phyloP scores from a whole-genome alignment of 2,888 invertebrate genomes.

The Asteroscopus sphinx region DNA sequence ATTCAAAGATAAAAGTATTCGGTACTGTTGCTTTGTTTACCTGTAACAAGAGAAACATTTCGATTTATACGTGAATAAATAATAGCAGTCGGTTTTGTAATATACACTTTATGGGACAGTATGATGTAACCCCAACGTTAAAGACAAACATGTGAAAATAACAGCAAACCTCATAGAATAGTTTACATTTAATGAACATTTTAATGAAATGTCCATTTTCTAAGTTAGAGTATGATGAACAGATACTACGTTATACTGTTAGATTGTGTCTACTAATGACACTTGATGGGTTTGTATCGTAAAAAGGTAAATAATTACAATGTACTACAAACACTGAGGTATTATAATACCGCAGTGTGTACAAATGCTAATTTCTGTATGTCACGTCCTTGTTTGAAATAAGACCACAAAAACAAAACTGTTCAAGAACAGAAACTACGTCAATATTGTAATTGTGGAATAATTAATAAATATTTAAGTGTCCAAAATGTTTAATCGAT shows the following conservation, averaged over 20 bases:
- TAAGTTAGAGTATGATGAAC: slow-evolving; percentile 1
- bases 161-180: slow-evolving; percentile 2
- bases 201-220: slow-evolving; percentile 16
- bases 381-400: too few relatives aligned
- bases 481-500: not conserved
- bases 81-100: slow-evolving; percentile 37
- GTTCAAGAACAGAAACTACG: slow-evolving; percentile 13
- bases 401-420: too few relatives aligned
- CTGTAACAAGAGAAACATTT: slow-evolving; percentile 73
- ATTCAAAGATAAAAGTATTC: slow-evolving; percentile 42
- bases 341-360: too few relatives aligned
- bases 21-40: slow-evolving; percentile 70
- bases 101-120: slow-evolving; percentile 5
- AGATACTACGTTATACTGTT: slow-evolving; percentile 33
- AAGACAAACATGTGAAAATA: slow-evolving; percentile 6
- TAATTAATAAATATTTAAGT: not conserved
- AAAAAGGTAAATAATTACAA: too few relatives aligned
- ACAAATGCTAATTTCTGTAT: too few relatives aligned
- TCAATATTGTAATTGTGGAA: not conserved
- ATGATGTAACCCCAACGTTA: slow-evolving; percentile 11
- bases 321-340: too few relatives aligned
- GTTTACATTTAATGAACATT: slow-evolving; percentile 3
- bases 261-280: slow-evolving; percentile 7
- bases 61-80: slow-evolving; percentile 57
- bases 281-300: too few relatives aligned